phyloP scores from a whole-genome alignment of 37 sponge, comb jelly and placozoan genomes.

The Halichondria panicea region DNA sequence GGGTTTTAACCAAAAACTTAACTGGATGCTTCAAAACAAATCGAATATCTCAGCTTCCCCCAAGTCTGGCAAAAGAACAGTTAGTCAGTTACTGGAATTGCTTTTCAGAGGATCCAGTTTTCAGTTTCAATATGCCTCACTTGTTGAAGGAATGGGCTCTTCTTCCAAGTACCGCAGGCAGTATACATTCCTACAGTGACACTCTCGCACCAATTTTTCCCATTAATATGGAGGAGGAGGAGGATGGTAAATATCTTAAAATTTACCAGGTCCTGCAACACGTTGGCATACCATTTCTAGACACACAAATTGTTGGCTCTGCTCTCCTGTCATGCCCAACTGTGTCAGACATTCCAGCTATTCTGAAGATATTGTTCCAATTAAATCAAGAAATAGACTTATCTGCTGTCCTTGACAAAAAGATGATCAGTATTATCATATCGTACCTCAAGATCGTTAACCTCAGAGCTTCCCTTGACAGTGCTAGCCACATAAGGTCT shows the following conservation, averaged over 20 bases:
- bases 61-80: too few species aligned
- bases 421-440: conserved; percentile 7
- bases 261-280: background rate
- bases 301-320: conserved; percentile 8
- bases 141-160: conserved; percentile 31
- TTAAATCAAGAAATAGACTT: background rate
- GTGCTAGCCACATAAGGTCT: conserved; percentile 3
- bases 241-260: too few species aligned
- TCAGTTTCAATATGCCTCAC: background rate
- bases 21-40: too few species aligned
- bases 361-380: conserved; percentile 15
- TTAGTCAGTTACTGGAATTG: conserved; percentile 14
- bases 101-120: conserved; percentile 12
- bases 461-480: conserved; percentile 1
- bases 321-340: conserved; percentile 16
- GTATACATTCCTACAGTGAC: conserved; percentile 18
- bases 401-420: background rate
- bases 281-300: conserved; percentile 33
- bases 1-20: too few species aligned
- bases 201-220: conserved; percentile 6
- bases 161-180: conserved; percentile 16
- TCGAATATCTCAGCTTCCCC: too few species aligned
- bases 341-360: background rate
- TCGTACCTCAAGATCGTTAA: conserved; percentile 24
- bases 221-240: background rate